Evolutionary conservation across 2,797 vertebrate genomes (phyloP).

Genomic region (Melanotaenia boesemani): DNA sequence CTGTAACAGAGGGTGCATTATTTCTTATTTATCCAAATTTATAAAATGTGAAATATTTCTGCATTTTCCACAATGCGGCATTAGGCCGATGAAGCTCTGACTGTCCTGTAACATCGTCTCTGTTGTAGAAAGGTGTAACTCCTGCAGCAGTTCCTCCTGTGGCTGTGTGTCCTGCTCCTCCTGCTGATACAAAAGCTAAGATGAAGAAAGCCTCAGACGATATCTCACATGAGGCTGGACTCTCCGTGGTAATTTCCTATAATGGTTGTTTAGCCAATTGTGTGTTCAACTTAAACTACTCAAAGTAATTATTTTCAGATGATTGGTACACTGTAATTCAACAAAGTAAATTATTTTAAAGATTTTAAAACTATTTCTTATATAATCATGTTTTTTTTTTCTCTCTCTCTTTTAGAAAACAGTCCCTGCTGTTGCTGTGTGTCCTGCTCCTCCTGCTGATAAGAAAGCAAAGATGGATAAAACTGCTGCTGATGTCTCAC

Average conservation of each 20-base stretch:
- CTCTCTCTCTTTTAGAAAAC: constrained; percentile 33
- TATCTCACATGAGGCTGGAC: constrained; percentile 54
- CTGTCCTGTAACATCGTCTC: not conserved
- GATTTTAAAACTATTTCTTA: not conserved
- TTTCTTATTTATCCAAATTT: too few species aligned
- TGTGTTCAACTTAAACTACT: not conserved
- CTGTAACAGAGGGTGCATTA: too few species aligned
- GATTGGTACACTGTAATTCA: not conserved
- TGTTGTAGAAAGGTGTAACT: constrained; percentile 48
- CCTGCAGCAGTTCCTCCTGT: constrained; percentile 18
- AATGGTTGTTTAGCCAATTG: not conserved
- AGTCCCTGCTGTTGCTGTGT: constrained; percentile 27
- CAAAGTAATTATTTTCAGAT: not conserved
- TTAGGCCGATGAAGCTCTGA: not conserved
- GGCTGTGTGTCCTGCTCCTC: constrained; percentile 62
- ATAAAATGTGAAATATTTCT: too few species aligned
- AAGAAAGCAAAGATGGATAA: constrained; percentile 73
- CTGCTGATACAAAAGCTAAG: constrained; percentile 81
- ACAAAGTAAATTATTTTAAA: not conserved
- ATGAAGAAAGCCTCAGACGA: constrained; percentile 55
- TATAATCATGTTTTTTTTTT: not conserved
- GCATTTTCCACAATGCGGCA: not conserved
- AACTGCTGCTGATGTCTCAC: constrained; percentile 17
- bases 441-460: constrained; percentile 67
- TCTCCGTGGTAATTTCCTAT: constrained; percentile 31